A percentile compares a stretch with the other conserved stretches of the same genome.
phyloP scores from a whole-genome alignment of 1,140 invertebrate species.

The Drosophila truncata region DNA sequence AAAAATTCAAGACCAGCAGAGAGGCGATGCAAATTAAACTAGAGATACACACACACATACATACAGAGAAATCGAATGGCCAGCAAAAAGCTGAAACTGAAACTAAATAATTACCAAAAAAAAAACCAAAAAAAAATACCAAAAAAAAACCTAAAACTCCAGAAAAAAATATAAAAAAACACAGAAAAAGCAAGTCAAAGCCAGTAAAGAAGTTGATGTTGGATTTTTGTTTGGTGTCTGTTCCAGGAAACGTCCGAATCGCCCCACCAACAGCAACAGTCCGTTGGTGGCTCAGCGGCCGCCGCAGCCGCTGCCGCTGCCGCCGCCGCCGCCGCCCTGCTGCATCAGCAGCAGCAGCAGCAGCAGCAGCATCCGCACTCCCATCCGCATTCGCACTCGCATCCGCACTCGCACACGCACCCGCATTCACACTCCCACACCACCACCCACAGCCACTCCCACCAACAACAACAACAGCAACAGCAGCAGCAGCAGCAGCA shows the following conservation, averaged over 20 bases:
- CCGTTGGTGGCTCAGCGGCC: slow-evolving; percentile 46
- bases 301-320: slow-evolving; percentile 62
- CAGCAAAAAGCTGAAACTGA: slow-evolving; percentile 84
- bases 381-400: slow-evolving; percentile 39
- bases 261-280: slow-evolving; percentile 85
- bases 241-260: slow-evolving; percentile 94
- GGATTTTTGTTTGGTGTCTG: slow-evolving; percentile 95
- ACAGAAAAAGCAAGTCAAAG: slow-evolving; percentile 46
- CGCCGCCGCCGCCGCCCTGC: slow-evolving; percentile 50
- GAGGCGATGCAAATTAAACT: slow-evolving; percentile 60
- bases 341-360: slow-evolving; percentile 36
- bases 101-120: slow-evolving; percentile 62
- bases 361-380: slow-evolving; percentile 39
- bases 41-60: slow-evolving; percentile 50
- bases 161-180: slow-evolving; percentile 61
- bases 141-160: slow-evolving; percentile 60
- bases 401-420: slow-evolving; percentile 70
- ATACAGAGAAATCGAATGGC: slow-evolving; percentile 65
- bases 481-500: slow-evolving; percentile 47
- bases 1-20: slow-evolving; percentile 64
- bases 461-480: slow-evolving; percentile 45
- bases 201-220: slow-evolving; percentile 94
- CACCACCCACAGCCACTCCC: slow-evolving; percentile 13
- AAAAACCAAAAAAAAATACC: slow-evolving; percentile 57
- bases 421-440: slow-evolving; percentile 18